Conservation (phyloP, 2,797 vertebrate genomes). For the Presbytis comata region DNA sequence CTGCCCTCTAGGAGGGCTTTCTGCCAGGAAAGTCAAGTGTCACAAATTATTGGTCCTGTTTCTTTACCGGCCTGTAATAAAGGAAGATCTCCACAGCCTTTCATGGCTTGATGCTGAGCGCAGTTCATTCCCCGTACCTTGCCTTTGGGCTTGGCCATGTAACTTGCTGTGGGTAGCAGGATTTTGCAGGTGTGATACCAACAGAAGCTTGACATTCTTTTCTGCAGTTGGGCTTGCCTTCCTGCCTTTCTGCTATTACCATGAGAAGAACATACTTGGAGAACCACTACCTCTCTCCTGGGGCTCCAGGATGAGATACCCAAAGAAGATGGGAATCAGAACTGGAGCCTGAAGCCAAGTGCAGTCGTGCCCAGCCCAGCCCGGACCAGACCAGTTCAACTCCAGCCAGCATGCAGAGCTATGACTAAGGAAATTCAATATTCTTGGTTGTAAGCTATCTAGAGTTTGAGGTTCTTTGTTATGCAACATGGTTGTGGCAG, state of each 20-base stretch:
- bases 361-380: not conserved
- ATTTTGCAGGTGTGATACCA: not conserved
- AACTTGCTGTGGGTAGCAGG: not conserved
- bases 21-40: not conserved
- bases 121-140: not conserved
- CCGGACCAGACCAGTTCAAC: not conserved
- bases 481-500: fast-evolving
- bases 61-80: not conserved
- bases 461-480: not conserved
- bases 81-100: not conserved
- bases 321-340: not conserved
- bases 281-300: not conserved
- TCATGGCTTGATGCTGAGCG: fast-evolving
- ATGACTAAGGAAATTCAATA: not conserved
- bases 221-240: not conserved
- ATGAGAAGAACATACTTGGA: not conserved
- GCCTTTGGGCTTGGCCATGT: not conserved
- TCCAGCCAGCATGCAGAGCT: not conserved
- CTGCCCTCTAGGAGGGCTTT: too few relatives aligned
- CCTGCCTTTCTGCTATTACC: not conserved
- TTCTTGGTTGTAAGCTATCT: not conserved
- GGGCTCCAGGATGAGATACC: not conserved
- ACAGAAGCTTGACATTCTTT: not conserved
- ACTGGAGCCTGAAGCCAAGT: not conserved
- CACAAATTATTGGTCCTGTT: not conserved